Percentiles rank a stretch among this genome's conserved stretches.
Conservation (phyloP, 2,888 invertebrate species). For the Minunthozetes semirufus region DNA sequence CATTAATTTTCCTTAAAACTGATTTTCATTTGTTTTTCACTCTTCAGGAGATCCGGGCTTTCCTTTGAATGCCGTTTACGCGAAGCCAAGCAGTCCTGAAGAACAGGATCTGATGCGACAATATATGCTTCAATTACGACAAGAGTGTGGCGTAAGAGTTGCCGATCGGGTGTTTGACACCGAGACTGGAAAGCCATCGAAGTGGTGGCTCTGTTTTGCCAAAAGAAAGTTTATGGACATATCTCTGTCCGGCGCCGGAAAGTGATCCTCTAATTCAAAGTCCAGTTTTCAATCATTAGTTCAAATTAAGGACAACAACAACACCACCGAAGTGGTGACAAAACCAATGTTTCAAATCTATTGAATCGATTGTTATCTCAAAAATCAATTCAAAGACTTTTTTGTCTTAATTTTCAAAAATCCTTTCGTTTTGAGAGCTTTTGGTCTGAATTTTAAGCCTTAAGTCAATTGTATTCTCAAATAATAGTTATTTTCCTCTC, state of each 20-base stretch:
- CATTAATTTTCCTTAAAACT: not conserved
- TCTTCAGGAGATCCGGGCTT: slow-evolving; percentile 58
- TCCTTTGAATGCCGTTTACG: slow-evolving; percentile 90
- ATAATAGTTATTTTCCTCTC: not conserved
- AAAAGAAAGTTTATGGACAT: slow-evolving; percentile 99
- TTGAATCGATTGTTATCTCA: not conserved
- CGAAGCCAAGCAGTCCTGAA: slow-evolving; percentile 66
- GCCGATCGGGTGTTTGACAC: slow-evolving; percentile 83
- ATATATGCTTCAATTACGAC: slow-evolving; percentile 86
- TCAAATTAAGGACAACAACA: not conserved
- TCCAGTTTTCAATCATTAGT: not conserved
- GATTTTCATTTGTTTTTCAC: not conserved
- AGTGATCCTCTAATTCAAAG: not conserved
- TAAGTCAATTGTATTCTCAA: no score
- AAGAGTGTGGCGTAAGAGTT: slow-evolving; percentile 86
- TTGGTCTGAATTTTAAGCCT: not conserved
- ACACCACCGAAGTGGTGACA: no score
- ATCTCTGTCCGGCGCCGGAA: slow-evolving; percentile 63
- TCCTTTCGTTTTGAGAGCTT: not conserved
- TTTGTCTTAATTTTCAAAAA: no score
- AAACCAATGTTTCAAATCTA: not conserved
- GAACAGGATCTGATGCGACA: slow-evolving; percentile 86
- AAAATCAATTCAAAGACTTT: not conserved
- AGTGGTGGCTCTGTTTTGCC: slow-evolving; percentile 98
- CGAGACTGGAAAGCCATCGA: slow-evolving; percentile 76